phyloP scores from a whole-genome alignment of 2,888 invertebrate genomes.

The Cryptocephalus moraei region DNA sequence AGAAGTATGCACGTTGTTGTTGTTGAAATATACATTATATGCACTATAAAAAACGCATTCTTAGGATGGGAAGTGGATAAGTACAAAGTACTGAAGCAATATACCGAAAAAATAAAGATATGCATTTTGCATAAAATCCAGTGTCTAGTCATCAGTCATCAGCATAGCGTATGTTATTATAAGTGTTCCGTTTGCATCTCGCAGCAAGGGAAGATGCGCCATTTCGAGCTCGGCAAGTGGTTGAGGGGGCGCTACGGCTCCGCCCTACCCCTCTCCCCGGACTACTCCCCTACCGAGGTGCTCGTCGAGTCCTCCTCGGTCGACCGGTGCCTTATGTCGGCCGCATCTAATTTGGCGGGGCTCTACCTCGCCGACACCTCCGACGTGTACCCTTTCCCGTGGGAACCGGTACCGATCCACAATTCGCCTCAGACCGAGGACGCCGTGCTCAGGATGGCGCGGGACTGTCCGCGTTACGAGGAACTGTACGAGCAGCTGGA shows the following conservation, averaged over 20 bases:
- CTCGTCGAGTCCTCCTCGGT: conserved; percentile 66
- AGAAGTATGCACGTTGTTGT: too few relatives aligned
- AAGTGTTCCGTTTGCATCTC: too few relatives aligned
- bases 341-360: conserved; percentile 67
- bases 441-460: conserved; percentile 36
- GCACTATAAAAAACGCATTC: too few relatives aligned
- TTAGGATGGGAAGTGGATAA: too few relatives aligned
- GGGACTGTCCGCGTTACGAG: conserved; percentile 31
- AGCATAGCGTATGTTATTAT: too few relatives aligned
- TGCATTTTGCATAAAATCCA: too few relatives aligned
- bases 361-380: conserved; percentile 51
- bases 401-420: conserved; percentile 68
- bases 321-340: conserved; percentile 83
- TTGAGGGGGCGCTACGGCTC: conserved; percentile 59
- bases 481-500: conserved; percentile 1
- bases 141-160: too few relatives aligned
- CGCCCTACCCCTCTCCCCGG: conserved; percentile 44
- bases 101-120: too few relatives aligned
- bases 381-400: conserved; percentile 46
- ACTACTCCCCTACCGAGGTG: conserved; percentile 47
- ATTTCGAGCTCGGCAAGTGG: conserved; percentile 62
- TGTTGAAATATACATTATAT: too few relatives aligned
- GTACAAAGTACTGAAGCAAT: too few relatives aligned
- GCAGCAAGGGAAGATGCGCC: conserved; percentile 55
- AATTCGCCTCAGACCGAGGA: conserved; percentile 32